A percentile compares a stretch with the other conserved stretches of the same genome.
phyloP scores from a whole-genome alignment of 2,888 invertebrate genomes.

The Elmis aenea region DNA sequence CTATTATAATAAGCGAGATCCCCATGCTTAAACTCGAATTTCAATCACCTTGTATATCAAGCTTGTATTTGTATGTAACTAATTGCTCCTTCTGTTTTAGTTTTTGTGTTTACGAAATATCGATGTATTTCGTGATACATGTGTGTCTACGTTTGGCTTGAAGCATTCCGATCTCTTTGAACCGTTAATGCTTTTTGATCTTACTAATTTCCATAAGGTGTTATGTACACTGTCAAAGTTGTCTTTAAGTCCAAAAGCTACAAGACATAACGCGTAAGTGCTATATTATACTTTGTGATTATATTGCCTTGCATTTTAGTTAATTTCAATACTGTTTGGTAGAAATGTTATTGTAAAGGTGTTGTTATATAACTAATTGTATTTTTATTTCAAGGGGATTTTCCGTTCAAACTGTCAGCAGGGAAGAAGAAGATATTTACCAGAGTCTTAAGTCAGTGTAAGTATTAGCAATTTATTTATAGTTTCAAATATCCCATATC shows the following conservation, averaged over 20 bases:
- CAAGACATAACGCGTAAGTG: conserved; percentile 67
- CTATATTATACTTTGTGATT: neutral
- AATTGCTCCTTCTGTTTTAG: too few relatives aligned
- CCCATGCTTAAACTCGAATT: too few relatives aligned
- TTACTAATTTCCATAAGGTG: conserved; percentile 92
- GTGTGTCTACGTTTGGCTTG: conserved; percentile 78
- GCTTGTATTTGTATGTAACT: too few relatives aligned
- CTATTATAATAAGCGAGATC: too few relatives aligned
- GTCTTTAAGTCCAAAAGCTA: conserved; percentile 73
- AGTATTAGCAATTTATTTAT: conserved; percentile 48
- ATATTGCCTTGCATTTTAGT: conserved; percentile 4
- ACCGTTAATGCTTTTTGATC: conserved; percentile 90
- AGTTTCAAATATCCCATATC: too few relatives aligned
- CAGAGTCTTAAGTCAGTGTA: conserved; percentile 77
- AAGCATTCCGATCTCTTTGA: conserved; percentile 87
- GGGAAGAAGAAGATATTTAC: conserved; percentile 80
- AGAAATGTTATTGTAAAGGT: too few relatives aligned
- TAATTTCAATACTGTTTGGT: conserved; percentile 1
- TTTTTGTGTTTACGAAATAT: conserved; percentile 96
- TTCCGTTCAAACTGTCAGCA: conserved; percentile 61
- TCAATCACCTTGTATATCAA: too few relatives aligned
- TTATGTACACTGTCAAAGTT: conserved; percentile 85
- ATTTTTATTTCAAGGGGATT: conserved; percentile 83
- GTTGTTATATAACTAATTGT: too few relatives aligned
- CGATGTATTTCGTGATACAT: conserved; percentile 83